These are phyloP conservation scores for Montipora foliosa DNA, from an alignment of 64 coral and sea anemone genomes.

Conservation along the genomic window DNA sequence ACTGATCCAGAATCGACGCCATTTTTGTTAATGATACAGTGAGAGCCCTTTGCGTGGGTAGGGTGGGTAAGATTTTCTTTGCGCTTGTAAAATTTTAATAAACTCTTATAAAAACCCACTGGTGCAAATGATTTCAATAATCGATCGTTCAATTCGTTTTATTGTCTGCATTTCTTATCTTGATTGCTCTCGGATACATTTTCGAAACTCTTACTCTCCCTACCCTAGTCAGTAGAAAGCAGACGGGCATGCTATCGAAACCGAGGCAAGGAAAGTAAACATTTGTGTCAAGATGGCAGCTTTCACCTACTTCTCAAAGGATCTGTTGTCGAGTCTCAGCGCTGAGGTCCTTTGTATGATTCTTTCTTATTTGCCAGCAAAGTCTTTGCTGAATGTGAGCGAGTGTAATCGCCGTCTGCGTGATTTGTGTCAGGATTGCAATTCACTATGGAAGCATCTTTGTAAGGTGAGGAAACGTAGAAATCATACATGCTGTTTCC, in stretches of 20 bases:
- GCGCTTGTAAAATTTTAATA: too few relatives aligned
- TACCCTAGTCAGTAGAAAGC: background rate
- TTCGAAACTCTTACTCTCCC: background rate
- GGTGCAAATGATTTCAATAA: too few relatives aligned
- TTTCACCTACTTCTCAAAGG: background rate
- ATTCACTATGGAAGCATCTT: conserved; percentile 79
- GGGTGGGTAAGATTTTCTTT: background rate
- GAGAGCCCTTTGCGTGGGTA: background rate
- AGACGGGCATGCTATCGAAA: background rate
- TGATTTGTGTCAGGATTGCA: conserved; percentile 66
- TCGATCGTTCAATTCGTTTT: background rate
- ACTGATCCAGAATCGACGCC: conserved; percentile 98
- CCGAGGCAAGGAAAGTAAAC: conserved; percentile 1
- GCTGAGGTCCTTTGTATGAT: conserved; percentile 80
- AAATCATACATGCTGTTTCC: background rate
- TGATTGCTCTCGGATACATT: background rate
- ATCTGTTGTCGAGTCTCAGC: conserved; percentile 63
- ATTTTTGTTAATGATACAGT: conserved; percentile 52
- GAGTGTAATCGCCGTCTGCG: conserved; percentile 73
- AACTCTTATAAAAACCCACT: too few relatives aligned
- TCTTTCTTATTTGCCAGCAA: conserved; percentile 78
- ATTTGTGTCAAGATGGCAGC: conserved; percentile 26
- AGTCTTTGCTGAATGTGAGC: conserved; percentile 78
- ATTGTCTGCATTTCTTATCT: background rate
- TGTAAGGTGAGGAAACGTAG: conserved; percentile 48